These are phyloP conservation scores for Lutjanus erythropterus DNA, from an alignment of 2,113 vertebrate species.

Conservation along the genomic window DNA sequence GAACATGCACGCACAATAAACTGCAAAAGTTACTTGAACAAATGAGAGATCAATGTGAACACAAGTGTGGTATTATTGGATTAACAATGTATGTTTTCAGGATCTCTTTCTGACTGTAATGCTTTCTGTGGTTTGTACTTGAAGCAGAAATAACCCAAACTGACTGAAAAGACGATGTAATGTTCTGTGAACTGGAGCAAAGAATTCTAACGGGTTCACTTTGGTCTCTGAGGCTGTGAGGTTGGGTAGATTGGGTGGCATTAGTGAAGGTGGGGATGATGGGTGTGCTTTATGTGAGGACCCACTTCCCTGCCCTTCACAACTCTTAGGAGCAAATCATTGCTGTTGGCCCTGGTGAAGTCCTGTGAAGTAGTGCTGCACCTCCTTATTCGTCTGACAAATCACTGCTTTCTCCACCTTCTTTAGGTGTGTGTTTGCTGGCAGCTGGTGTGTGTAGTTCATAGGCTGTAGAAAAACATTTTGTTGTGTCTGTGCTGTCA, in stretches of 20 bases:
- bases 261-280: background rate
- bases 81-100: background rate
- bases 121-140: background rate
- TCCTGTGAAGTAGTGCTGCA: background rate
- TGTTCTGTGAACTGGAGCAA: slow-evolving; percentile 39
- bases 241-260: background rate
- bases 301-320: background rate
- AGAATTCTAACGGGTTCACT: slow-evolving; percentile 14
- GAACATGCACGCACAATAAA: slow-evolving; percentile 15
- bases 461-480: background rate
- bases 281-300: background rate
- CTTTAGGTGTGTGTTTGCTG: slow-evolving; percentile 21
- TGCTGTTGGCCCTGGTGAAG: background rate
- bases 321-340: background rate
- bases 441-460: slow-evolving; percentile 5
- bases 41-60: background rate
- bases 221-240: slow-evolving; percentile 18
- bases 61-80: background rate
- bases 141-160: slow-evolving; percentile 52
- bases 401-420: background rate
- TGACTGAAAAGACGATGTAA: slow-evolving; percentile 40
- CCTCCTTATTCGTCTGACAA: background rate
- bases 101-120: background rate
- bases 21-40: slow-evolving; percentile 7
- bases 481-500: slow-evolving; percentile 12